phyloP scores from a whole-genome alignment of 2,113 vertebrate genomes.

The Gymnorhina tibicen region DNA sequence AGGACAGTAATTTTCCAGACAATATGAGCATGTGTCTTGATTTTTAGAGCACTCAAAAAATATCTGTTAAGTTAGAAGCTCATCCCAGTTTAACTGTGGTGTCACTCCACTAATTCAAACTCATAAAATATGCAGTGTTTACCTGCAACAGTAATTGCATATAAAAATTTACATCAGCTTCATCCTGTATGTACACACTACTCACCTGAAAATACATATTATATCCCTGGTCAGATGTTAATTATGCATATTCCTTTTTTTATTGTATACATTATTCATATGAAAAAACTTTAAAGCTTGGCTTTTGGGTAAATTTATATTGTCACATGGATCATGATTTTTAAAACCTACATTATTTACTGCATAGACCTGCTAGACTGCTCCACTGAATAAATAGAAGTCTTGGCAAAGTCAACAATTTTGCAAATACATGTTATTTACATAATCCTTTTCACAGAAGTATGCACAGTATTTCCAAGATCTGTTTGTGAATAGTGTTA shows the following conservation, averaged over 20 bases:
- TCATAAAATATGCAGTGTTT: slow-evolving; percentile 31
- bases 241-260: background rate
- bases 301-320: background rate
- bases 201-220: background rate
- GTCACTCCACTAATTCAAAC: background rate
- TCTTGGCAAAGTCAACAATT: slow-evolving; percentile 13
- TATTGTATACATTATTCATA: background rate
- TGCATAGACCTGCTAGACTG: background rate
- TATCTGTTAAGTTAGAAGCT: background rate
- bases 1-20: background rate
- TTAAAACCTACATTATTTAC: background rate
- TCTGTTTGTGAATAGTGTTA: slow-evolving; percentile 31
- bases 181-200: background rate
- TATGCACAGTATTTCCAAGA: slow-evolving; percentile 24
- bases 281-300: background rate
- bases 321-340: background rate
- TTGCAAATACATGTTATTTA: slow-evolving; percentile 35
- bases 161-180: background rate
- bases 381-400: slow-evolving; percentile 2
- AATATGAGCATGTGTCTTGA: background rate
- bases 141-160: background rate
- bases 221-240: background rate
- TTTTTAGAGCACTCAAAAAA: background rate
- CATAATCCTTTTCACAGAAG: slow-evolving; percentile 38
- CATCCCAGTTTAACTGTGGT: background rate